A percentile compares a stretch with the other conserved stretches of the same genome.
Evolutionary conservation across 2,797 vertebrate genomes (phyloP).

Genomic region (Phoeniculus purpureus): DNA sequence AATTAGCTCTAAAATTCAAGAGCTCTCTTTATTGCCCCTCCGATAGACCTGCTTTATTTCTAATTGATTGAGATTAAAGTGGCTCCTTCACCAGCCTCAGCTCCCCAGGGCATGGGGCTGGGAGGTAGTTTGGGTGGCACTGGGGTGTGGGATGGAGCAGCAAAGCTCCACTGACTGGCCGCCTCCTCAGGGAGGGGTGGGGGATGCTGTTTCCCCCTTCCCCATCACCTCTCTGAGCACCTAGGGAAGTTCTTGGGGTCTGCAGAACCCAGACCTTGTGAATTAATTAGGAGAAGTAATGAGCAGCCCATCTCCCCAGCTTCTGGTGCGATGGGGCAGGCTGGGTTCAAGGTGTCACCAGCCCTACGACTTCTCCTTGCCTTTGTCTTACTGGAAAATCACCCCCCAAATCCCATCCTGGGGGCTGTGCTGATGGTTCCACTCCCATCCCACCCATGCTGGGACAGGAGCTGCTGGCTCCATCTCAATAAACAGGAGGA

Average conservation of each 20-base stretch:
- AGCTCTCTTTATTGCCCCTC: conserved; percentile 72
- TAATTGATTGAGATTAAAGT: conserved; percentile 81
- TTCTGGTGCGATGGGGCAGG: background rate
- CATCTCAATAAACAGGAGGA: background rate
- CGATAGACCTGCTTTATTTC: conserved; percentile 64
- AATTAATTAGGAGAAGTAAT: background rate
- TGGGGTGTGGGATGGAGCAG: background rate
- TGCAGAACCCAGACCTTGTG: accelerated
- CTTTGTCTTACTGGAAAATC: background rate
- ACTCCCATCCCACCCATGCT: background rate
- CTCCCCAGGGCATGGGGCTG: background rate
- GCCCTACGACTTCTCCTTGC: background rate
- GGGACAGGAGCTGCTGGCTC: background rate
- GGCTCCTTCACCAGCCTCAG: background rate
- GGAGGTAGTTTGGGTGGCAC: conserved; percentile 16
- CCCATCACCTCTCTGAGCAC: accelerated
- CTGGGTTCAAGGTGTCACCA: background rate
- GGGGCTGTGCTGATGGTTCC: accelerated
- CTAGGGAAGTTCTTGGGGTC: accelerated
- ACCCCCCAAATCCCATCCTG: background rate
- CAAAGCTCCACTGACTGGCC: accelerated
- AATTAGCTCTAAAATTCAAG: conserved; percentile 86
- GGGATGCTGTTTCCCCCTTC: background rate
- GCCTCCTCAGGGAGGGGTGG: background rate
- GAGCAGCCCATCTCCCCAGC: background rate